phyloP scores from a whole-genome alignment of 2,113 vertebrate species.

The Daboia siamensis region DNA sequence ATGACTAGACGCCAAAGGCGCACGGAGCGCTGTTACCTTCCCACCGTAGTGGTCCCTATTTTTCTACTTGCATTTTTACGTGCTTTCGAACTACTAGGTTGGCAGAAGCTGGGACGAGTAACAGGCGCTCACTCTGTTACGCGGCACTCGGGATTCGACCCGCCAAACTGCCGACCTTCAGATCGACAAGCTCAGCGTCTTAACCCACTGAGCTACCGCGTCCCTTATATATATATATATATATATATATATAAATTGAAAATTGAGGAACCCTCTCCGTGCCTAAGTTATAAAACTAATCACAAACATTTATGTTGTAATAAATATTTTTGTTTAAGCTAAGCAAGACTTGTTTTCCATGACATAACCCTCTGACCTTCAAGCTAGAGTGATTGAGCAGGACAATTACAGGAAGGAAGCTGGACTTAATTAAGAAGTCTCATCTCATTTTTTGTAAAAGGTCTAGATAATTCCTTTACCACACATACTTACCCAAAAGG shows the following conservation, averaged over 20 bases:
- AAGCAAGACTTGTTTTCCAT: not conserved
- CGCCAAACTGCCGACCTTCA: too few species aligned
- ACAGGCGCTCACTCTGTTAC: too few species aligned
- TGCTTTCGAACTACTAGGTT: too few species aligned
- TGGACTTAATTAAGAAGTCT: not conserved
- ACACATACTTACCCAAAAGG: not conserved
- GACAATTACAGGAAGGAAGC: not conserved
- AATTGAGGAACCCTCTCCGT: not conserved
- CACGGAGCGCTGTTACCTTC: too few species aligned
- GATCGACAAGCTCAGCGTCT: too few species aligned
- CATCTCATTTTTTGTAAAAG: not conserved
- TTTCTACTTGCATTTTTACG: too few species aligned
- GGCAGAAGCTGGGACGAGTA: too few species aligned
- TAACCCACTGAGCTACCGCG: too few species aligned
- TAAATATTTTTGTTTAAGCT: not conserved
- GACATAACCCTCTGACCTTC: not conserved
- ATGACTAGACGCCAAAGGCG: too few species aligned
- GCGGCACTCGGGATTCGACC: too few species aligned
- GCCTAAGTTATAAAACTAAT: not conserved
- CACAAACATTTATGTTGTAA: not conserved
- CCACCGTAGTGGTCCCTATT: too few species aligned
- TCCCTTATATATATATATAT: too few species aligned
- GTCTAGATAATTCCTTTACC: not conserved
- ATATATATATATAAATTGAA: not conserved
- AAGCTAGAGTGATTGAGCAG: not conserved